phyloP scores from a whole-genome alignment of 2,888 invertebrate species.

The Julus scandinavius region DNA sequence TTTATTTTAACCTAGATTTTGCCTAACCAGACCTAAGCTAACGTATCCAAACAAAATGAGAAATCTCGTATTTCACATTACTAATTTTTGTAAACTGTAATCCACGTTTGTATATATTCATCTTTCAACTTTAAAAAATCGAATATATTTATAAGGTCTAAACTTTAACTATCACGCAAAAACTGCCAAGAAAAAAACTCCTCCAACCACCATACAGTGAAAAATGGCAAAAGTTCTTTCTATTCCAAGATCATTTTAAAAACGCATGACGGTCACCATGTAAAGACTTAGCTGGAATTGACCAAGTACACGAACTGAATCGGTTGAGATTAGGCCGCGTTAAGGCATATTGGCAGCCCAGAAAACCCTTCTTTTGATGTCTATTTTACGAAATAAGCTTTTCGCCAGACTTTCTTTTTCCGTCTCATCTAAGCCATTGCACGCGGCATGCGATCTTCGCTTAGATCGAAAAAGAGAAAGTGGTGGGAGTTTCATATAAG shows the following conservation, averaged over 20 bases:
- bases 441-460: neutral
- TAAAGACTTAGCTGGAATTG: neutral
- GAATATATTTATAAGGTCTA: too few species aligned
- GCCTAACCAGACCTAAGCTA: too few species aligned
- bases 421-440: conserved; percentile 23
- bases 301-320: neutral
- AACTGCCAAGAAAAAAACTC: too few species aligned
- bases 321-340: neutral
- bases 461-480: conserved; percentile 25
- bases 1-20: too few species aligned
- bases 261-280: neutral
- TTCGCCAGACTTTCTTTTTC: neutral
- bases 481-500: conserved; percentile 35
- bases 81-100: too few species aligned
- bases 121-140: too few species aligned
- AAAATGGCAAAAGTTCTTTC: neutral
- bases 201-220: too few species aligned
- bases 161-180: too few species aligned
- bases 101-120: too few species aligned
- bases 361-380: conserved; percentile 32
- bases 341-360: conserved; percentile 41
- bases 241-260: neutral
- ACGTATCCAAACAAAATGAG: too few species aligned
- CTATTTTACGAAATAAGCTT: conserved; percentile 32
- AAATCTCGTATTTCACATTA: too few species aligned